Evolutionary conservation across 2,113 vertebrate genomes (phyloP), one percentile per base, ranked within the genome.

Genomic region (Nothoprocta pentlandii): DNA sequence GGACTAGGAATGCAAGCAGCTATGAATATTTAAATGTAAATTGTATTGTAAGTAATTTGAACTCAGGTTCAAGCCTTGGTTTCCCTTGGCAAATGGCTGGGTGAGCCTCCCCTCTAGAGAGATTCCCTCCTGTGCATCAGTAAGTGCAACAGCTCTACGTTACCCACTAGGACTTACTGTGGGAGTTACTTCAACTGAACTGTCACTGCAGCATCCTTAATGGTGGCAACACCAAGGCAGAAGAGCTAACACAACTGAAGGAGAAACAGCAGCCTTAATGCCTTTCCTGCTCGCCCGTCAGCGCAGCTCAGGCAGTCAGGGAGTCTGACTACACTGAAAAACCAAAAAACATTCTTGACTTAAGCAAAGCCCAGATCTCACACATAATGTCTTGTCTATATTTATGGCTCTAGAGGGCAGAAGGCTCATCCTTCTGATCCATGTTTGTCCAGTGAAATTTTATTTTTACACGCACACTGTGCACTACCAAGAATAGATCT

Each of bases 201-300:
- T 78, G 44, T 64, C 44, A 34, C 2, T 4, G 1, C 7, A 12
- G 53, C 26, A 61, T 12, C 22, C 67, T 36, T 49, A 23, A 41
- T 16, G 4, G 12, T 36, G 80, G n/a, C 28, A 1, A 64, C 61
- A 44, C 1, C 0, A 1, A 67, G 36, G 54, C 32, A 1, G 1
- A 87, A 30, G 34, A 73, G 71, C 0, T 16, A 80, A 20, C 0
- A 0, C 4, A 32, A 44, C 4, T 7, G 9, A 32, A 68, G 59
- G 8, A 77, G 69, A 56, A 77, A 15, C 1, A 0, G 10, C 9
- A 19, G 25, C 41, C 61, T 47, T 22, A 20, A 44, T 75, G 56
- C 22, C 12, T 64, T 12, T 10, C 56, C 20, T 25, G 23, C 42
- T 25, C 51, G 34, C 62, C 21, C 46, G 32, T 19, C 28, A 16